Evolutionary conservation across 2,113 vertebrate species (phyloP), one percentile per base, ranked within the genome.

Genomic region (Physeter macrocephalus): DNA sequence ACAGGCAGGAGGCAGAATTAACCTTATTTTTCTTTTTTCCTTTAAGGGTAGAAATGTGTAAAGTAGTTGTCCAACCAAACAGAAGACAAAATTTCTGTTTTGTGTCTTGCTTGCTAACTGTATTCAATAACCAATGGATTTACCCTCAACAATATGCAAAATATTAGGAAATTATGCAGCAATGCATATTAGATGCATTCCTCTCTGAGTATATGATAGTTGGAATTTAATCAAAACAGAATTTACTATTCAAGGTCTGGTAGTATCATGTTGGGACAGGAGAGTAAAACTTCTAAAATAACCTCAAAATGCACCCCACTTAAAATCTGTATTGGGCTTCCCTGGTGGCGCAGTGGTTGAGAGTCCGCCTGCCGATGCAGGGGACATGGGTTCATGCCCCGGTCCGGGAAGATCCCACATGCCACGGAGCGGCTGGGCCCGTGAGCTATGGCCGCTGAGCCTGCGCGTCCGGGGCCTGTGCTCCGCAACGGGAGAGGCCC

Each of bases 1-100:
- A 69, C 2, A 75, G n/a, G 67, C 29, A 92, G n/a, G 20, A 92
- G 61, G 88, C 61, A 96, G 88, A 95, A 92, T 46, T 81, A 91
- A n/a, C 8, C 18, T 87, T 46, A 67, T 57, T 88, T 87, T 85
- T 62, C 72, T 90, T 89, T 62, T 93, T 66, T 31, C 52, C 23
- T 78, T 61, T 77, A 92, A 31, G 64, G n/a, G 39, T 36, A 95
- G 41, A 85, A 93, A 93, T 88, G 61, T 85, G 43, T 71, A 88
- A 64, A 93, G 34, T 15, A 67, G 46, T 57, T 69, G 8, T 71
- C 31, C 41, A 92, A 85, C 29, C 31, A 77, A 82, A 86, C 23
- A 94, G 93, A 96, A 90, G 49, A 85, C 9, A 84, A 86, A 77
- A 89, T 72, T 85, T 41, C 23, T 66, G 49, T 91, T 77, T 41